Percentiles rank a stretch among this genome's conserved stretches.
Evolutionary conservation across 2,113 vertebrate genomes (phyloP).

Genomic region (Anoura caudifer): DNA sequence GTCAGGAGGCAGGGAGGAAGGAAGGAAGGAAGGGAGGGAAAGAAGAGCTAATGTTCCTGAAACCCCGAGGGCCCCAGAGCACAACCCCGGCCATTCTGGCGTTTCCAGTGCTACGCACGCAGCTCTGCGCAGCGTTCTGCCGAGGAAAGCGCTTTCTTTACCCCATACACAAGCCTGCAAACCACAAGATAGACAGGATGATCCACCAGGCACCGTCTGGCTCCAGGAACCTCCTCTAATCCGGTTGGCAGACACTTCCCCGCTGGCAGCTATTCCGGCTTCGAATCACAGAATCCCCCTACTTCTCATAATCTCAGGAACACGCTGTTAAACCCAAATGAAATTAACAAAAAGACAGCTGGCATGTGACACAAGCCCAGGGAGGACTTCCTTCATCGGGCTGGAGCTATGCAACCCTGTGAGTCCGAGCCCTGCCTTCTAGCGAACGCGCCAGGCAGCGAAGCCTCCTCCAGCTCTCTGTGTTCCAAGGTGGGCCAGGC

Average conservation of each 20-base stretch:
- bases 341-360: not conserved
- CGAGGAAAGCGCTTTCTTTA: conserved; percentile 7
- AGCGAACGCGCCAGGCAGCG: not conserved
- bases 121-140: not conserved
- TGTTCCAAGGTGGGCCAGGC: not conserved
- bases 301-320: not conserved
- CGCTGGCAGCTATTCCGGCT: not conserved
- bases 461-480: not conserved
- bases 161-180: not conserved
- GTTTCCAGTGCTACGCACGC: not conserved
- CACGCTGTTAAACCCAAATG: not conserved
- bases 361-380: not conserved
- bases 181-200: conserved; percentile 1
- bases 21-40: too few species aligned
- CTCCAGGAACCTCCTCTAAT: not conserved
- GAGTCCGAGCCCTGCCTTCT: not conserved
- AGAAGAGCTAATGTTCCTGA: not conserved
- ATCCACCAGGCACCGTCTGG: not conserved
- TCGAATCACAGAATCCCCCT: not conserved
- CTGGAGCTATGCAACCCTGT: not conserved
- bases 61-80: not conserved
- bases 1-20: not conserved
- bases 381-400: not conserved
- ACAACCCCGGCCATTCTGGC: not conserved
- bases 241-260: not conserved